Evolutionary conservation across 2,888 invertebrate genomes (phyloP).

Genomic region (Drosophila heteroneura): DNA sequence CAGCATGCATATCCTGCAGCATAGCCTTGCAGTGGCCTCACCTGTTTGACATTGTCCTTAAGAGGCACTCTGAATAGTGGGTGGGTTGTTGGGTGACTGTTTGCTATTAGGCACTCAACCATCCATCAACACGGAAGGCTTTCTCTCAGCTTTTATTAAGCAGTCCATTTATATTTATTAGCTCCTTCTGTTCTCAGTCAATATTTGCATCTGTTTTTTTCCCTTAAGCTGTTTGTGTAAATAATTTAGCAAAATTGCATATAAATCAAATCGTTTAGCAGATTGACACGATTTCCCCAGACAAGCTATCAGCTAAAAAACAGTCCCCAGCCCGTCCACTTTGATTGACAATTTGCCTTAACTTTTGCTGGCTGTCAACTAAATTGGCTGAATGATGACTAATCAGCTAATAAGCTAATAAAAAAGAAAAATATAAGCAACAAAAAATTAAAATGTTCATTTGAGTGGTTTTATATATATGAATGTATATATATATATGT

Average conservation of each 20-base stretch:
- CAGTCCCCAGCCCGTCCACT: neutral
- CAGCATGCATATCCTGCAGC: slow-evolving; percentile 17
- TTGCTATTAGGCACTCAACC: neutral
- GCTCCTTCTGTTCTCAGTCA: neutral
- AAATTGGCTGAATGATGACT: slow-evolving; percentile 60
- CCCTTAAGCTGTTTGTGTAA: neutral
- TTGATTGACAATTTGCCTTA: slow-evolving; percentile 57
- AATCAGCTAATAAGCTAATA: slow-evolving; percentile 28
- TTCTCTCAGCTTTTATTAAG: slow-evolving; percentile 26
- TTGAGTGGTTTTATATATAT: neutral
- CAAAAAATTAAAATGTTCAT: neutral
- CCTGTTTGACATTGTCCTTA: slow-evolving; percentile 27
- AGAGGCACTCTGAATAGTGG: slow-evolving; percentile 6
- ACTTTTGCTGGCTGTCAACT: slow-evolving; percentile 38
- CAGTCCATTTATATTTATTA: slow-evolving; percentile 20
- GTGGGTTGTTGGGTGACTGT: neutral
- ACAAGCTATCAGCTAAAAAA: neutral
- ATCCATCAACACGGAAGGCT: neutral
- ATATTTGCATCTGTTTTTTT: neutral
- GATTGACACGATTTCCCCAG: slow-evolving; percentile 26
- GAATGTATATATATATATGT: neutral
- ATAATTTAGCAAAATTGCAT: neutral
- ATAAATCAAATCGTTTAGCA: slow-evolving; percentile 6
- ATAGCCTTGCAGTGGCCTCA: slow-evolving; percentile 27
- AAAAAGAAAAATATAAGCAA: neutral